Percentiles rank a stretch among this genome's conserved stretches.
Evolutionary conservation across 2,797 vertebrate species (phyloP).

Genomic region (Eleutherodactylus coqui): DNA sequence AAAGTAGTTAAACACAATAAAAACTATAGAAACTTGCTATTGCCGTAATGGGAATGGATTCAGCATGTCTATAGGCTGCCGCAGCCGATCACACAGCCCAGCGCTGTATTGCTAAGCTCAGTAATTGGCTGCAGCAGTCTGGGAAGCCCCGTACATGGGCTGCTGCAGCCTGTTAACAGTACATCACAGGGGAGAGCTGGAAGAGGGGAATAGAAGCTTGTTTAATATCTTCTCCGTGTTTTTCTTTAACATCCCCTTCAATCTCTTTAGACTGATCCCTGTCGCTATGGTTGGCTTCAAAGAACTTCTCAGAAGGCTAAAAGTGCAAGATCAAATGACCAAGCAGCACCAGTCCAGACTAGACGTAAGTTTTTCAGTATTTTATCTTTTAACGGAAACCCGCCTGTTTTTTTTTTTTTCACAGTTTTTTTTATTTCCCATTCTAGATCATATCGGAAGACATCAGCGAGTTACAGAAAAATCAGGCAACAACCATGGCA

Average conservation of each 20-base stretch:
- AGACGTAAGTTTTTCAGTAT: constrained; percentile 82
- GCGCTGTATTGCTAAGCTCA: no score
- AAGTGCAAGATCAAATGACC: constrained; percentile 98
- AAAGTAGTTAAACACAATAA: no score
- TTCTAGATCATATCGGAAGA: constrained; percentile 93
- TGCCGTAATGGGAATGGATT: no score
- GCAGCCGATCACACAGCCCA: no score
- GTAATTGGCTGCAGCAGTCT: no score
- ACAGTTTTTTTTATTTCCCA: background rate
- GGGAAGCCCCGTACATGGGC: no score
- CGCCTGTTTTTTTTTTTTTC: constrained; percentile 19
- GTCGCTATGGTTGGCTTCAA: constrained; percentile 98
- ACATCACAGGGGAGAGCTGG: no score
- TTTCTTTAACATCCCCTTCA: no score
- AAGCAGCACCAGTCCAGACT: constrained; percentile 97
- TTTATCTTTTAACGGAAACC: accelerated
- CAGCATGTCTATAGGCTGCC: no score
- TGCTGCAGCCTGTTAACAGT: no score
- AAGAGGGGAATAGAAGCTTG: no score
- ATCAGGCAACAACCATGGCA: constrained; percentile 94
- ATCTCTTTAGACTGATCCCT: constrained; percentile 87
- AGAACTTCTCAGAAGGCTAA: constrained; percentile 90
- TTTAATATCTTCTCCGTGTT: background rate
- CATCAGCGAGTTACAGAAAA: constrained; percentile 97
- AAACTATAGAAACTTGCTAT: no score